phyloP scores from a whole-genome alignment of 2,113 vertebrate species.

The Corythornis madagascariensis region DNA sequence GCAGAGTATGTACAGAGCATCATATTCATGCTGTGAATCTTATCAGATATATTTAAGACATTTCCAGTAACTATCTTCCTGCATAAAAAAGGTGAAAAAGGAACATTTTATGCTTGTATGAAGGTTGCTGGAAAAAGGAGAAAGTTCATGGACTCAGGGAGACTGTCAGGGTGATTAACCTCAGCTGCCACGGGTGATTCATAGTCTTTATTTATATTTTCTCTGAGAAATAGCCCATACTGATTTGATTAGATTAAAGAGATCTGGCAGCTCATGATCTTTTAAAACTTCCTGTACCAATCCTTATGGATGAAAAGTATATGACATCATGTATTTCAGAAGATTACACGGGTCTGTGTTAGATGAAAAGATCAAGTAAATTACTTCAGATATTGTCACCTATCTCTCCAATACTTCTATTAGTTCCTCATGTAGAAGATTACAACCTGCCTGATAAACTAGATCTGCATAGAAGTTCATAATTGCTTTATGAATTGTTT shows the following conservation, averaged over 20 bases:
- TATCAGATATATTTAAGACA: background rate
- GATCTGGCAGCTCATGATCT: background rate
- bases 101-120: background rate
- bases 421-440: background rate
- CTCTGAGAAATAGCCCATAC: background rate
- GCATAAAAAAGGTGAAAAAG: background rate
- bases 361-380: background rate
- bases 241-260: background rate
- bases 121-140: background rate
- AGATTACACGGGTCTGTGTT: background rate
- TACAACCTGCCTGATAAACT: background rate
- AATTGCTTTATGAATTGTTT: background rate
- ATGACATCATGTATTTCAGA: background rate
- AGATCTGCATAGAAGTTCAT: background rate
- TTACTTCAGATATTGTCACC: background rate
- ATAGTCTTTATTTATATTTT: background rate
- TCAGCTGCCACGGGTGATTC: background rate
- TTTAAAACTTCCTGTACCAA: background rate
- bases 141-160: background rate
- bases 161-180: background rate
- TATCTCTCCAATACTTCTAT: background rate
- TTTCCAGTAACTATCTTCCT: conserved; percentile 5
- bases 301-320: background rate
- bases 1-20: background rate
- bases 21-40: background rate